Base-by-base conservation (phyloP, 2,797 vertebrate species). In the Morelia viridis region DNA sequence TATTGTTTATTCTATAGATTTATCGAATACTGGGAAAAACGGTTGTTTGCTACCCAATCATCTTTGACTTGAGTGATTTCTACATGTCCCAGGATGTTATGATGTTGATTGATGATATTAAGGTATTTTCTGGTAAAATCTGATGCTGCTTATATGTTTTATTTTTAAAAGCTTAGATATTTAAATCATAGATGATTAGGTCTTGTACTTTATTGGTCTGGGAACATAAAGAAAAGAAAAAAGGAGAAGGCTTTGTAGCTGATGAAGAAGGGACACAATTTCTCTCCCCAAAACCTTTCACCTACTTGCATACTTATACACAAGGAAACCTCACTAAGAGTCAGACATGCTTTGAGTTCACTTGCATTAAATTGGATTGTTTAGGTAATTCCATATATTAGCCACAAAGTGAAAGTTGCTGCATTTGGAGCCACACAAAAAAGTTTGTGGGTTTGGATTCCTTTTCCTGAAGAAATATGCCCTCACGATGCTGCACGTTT, bases 51-150 rank as follows among this genome's bases (percentile, higher is more conserved):
- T 99, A 99, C 96, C 99, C 99, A 0, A 99, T 99, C 96, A 99
- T 99, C 95, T 99, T 99, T 95, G 99, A 99, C 97, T 97, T 99
- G 46, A 99, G 99, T 93, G 99, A 99, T 97, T 99, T 99, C 97
- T 99, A 99, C 98, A 98, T 99, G 98, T 99, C 99, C 93, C 99
- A 99, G 92, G 99, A 99, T 95, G 99, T 99, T 71, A 98, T 99
- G 98, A 98, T 99, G 96, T 97, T 99, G 96, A 99, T 99, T 93
- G 99, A 99, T 96, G 99, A 99, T 97, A 99, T 99, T 96, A 99
- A 99, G 98, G 99, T 99, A 97, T 97, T 94, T 87, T 2, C 53
- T 41, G 60, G 41, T 71, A 22, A 76, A 89, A 62, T 5, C n/a
- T 9, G 35, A 7, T 84, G 61, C 71, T 24, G 19, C 3, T 68